Conservation (phyloP, 2,888 invertebrate genomes). For the Drymonia ruficornis region DNA sequence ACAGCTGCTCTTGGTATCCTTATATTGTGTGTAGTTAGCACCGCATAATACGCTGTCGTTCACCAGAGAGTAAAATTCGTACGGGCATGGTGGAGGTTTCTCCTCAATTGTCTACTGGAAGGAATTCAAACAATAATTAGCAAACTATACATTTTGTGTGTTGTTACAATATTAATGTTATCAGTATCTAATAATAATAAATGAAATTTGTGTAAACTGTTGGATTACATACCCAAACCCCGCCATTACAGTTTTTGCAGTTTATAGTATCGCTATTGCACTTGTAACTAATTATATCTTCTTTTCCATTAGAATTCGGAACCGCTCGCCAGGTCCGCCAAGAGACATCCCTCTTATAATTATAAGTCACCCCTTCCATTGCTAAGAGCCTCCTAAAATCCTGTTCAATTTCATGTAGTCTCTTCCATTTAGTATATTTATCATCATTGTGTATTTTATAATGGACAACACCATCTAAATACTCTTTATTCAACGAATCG, state of each 20-base stretch:
- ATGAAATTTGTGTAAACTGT: too few relatives aligned
- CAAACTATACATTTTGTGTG: too few relatives aligned
- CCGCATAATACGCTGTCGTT: constrained; percentile 47
- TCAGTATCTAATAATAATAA: too few relatives aligned
- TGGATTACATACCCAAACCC: constrained; percentile 57
- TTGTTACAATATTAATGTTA: too few relatives aligned
- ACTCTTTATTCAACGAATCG: constrained; percentile 38
- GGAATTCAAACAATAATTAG: constrained; percentile 1
- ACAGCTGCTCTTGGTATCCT: constrained; percentile 35
- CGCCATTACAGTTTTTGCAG: constrained; percentile 44
- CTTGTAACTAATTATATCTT: constrained; percentile 51
- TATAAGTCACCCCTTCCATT: constrained; percentile 58
- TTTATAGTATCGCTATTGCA: constrained; percentile 47
- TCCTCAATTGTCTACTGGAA: constrained; percentile 60
- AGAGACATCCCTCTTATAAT: constrained; percentile 55
- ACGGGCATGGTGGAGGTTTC: constrained; percentile 55
- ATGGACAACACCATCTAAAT: constrained; percentile 51
- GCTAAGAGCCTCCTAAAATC: constrained; percentile 50
- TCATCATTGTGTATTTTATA: constrained; percentile 24
- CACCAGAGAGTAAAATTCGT: constrained; percentile 54
- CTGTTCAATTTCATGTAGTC: constrained; percentile 42
- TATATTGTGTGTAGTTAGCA: constrained; percentile 36
- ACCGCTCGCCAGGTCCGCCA: constrained; percentile 70
- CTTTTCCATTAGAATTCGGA: constrained; percentile 23
- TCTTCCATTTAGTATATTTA: constrained; percentile 15